Evolutionary conservation across 1,140 invertebrate genomes (phyloP), one percentile per base, ranked within the genome.

Genomic region (Neoseiulus cucumeris): DNA sequence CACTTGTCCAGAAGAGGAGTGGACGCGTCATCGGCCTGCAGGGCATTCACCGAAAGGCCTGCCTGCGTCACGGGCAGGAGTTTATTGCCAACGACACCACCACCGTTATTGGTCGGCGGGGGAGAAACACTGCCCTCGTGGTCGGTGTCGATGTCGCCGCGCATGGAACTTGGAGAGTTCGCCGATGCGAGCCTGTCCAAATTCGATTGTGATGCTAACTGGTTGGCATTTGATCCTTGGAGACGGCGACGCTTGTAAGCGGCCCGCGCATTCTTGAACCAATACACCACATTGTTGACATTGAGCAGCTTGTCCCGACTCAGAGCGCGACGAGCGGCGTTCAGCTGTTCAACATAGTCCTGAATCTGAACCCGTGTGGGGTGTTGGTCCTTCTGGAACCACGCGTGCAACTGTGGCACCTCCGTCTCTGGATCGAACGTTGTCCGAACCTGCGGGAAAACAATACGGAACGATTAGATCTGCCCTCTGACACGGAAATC

Each of bases 241-340:
- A 44, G 68, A 65, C 30, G 64, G 22, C 76, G 76, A 42, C 91
- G 79, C 73, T 95, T 92, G 74, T 91, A 87, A 1, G 93, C 92
- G 9, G 93, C 93, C 65, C 93, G 80, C 0, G 93, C 91, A 74
- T 98, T 97, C 76, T 97, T 98, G 75, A 98, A 97, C 93, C 93
- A 97, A 75, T 96, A 96, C 22, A 96, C 91, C 12, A 98, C 91
- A 74, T 98, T 98, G 72, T 94, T 94, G 0, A 95, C 85, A 76
- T 98, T 92, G 25, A 97, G 78, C 0, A 90, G 91, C 72, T 95
- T 94, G 44, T 89, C 79, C 25, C 51, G 51, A 59, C 22, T 59
- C 14, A 59, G 51, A 7, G 91, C 91, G 67, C 88, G 81, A 17
- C 93, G 80, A 41, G 91, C 94, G 42, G 84, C 84, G 74, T 97